Conservation (phyloP, 2,888 invertebrate genomes). For the Tetheella fluctuosa region DNA sequence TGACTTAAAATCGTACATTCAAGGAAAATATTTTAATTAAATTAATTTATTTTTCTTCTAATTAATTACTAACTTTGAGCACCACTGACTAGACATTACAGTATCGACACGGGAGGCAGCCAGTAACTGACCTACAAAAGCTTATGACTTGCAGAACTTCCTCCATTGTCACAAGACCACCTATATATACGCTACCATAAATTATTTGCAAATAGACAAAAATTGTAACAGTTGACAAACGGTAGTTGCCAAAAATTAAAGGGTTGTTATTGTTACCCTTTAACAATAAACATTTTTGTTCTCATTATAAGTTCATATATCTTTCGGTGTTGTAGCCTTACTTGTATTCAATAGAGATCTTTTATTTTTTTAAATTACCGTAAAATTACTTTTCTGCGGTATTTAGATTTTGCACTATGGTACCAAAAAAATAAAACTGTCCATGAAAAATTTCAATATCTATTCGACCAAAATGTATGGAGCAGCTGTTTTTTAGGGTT, state of each 20-base stretch:
- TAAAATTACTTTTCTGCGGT: not conserved
- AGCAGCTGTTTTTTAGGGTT: too few species aligned
- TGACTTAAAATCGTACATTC: too few species aligned
- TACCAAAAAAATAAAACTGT: too few species aligned
- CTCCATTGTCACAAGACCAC: constrained; percentile 66
- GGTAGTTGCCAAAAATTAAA: constrained; percentile 70
- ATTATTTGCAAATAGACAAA: constrained; percentile 60
- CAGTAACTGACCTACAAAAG: constrained; percentile 77
- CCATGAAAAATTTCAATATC: too few species aligned
- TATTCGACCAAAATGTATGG: too few species aligned
- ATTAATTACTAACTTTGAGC: constrained; percentile 48
- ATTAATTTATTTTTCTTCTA: constrained; percentile 23
- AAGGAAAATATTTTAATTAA: too few species aligned
- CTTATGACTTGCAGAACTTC: constrained; percentile 74
- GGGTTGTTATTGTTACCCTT: constrained; percentile 56
- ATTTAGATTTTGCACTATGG: too few species aligned
- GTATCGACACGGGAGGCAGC: constrained; percentile 53
- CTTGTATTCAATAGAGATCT: not conserved
- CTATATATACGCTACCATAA: constrained; percentile 66
- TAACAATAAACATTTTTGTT: constrained; percentile 19
- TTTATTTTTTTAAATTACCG: constrained; percentile 16
- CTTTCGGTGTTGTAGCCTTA: not conserved
- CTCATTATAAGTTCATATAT: constrained; percentile 11
- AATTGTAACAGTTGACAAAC: constrained; percentile 70
- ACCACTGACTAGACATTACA: constrained; percentile 43